Conservation (phyloP, 2,888 invertebrate genomes). For the Leucophenga maculata region DNA sequence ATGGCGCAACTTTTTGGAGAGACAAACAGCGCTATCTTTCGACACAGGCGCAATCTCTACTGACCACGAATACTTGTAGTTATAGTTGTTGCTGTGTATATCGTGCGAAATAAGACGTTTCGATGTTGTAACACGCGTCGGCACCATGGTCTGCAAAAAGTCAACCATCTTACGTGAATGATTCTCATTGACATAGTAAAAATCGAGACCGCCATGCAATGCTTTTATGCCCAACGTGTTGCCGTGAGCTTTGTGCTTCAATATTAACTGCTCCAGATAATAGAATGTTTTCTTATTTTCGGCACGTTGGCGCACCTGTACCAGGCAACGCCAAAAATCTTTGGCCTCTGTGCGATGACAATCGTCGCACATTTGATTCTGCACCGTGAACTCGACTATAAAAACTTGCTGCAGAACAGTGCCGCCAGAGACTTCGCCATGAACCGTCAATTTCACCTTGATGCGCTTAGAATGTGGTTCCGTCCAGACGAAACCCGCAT, state of each 20-base stretch:
- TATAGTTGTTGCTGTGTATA: constrained; percentile 95
- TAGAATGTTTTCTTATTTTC: constrained; percentile 97
- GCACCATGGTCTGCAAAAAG: constrained; percentile 89
- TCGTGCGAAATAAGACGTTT: constrained; percentile 98
- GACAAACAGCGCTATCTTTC: constrained; percentile 93
- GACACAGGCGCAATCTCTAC: constrained; percentile 97
- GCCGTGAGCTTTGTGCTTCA: constrained; percentile 95
- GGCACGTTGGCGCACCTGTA: constrained; percentile 89
- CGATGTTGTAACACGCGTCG: constrained; percentile 89
- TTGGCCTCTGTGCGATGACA: constrained; percentile 98
- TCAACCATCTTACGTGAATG: constrained; percentile 96
- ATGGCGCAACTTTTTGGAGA: constrained; percentile 88
- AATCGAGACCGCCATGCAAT: constrained; percentile 91
- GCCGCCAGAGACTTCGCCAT: constrained; percentile 93
- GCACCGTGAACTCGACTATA: constrained; percentile 92
- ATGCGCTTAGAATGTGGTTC: constrained; percentile 98
- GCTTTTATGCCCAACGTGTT: constrained; percentile 91
- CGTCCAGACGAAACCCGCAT: constrained; percentile 98
- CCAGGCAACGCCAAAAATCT: constrained; percentile 95
- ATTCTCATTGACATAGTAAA: constrained; percentile 91
- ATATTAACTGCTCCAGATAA: constrained; percentile 95
- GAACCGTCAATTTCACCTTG: constrained; percentile 95
- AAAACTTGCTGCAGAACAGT: constrained; percentile 95
- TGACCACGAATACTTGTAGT: constrained; percentile 95
- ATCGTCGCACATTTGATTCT: constrained; percentile 96